Conservation (phyloP, 1,140 invertebrate species). For the Eulimnadia texana region DNA sequence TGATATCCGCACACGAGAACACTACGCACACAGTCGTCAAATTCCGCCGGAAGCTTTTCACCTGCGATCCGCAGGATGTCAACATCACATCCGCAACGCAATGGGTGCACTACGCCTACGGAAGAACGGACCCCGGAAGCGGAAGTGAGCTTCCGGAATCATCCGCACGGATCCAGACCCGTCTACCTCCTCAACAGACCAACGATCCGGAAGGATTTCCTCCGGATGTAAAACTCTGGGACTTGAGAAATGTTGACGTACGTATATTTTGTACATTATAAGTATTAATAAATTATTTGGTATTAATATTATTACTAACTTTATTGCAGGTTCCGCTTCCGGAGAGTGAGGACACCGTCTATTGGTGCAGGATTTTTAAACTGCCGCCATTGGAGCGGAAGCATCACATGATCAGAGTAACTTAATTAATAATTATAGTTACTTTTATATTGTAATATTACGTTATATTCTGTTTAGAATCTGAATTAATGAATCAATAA, state of each 20-base stretch:
- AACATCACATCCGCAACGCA: slow-evolving; percentile 40
- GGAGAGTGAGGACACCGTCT: slow-evolving; percentile 40
- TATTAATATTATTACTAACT: background rate
- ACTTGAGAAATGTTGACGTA: slow-evolving; percentile 34
- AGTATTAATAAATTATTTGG: too few relatives aligned
- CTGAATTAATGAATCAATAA: too few relatives aligned
- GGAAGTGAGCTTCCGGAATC: slow-evolving; percentile 33
- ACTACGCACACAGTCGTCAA: slow-evolving; percentile 56
- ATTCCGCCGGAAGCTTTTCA: slow-evolving; percentile 57
- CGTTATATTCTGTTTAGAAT: too few relatives aligned
- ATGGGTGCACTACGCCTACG: slow-evolving; percentile 49
- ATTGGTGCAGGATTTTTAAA: slow-evolving; percentile 50
- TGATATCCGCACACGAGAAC: slow-evolving; percentile 53
- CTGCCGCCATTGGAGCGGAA: slow-evolving; percentile 43
- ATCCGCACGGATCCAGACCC: slow-evolving; percentile 39
- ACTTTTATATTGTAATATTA: too few relatives aligned
- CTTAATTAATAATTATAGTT: too few relatives aligned
- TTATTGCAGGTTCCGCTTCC: slow-evolving; percentile 19
- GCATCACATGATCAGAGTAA: slow-evolving; percentile 51
- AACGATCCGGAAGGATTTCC: slow-evolving; percentile 28
- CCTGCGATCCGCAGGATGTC: slow-evolving; percentile 61
- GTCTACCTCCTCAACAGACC: slow-evolving; percentile 44
- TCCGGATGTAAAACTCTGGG: slow-evolving; percentile 25
- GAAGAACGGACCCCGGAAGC: slow-evolving; percentile 43
- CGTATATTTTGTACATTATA: background rate